phyloP scores from a whole-genome alignment of 2,888 invertebrate genomes.

The Andrena bicolor region DNA sequence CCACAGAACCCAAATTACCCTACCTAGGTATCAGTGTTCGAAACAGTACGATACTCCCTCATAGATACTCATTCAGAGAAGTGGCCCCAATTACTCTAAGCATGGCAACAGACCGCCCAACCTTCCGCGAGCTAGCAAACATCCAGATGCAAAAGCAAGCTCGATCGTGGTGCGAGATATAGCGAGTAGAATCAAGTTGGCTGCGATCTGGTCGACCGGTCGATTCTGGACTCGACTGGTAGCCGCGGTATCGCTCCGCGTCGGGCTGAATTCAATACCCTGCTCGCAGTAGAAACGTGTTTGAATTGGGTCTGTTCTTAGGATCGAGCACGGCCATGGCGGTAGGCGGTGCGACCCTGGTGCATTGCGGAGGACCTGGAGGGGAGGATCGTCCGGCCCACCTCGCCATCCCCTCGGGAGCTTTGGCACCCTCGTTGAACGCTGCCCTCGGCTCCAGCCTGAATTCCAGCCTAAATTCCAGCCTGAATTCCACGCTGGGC shows the following conservation, averaged over 20 bases:
- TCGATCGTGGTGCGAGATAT: neutral
- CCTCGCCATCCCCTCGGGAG: slow-evolving; percentile 85
- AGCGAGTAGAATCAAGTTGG: neutral
- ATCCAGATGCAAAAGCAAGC: neutral
- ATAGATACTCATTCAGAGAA: no score
- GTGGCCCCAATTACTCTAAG: no score
- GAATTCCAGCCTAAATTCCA: slow-evolving; percentile 83
- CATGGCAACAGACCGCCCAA: no score
- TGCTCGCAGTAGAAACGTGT: neutral
- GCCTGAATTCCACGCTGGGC: slow-evolving; percentile 79
- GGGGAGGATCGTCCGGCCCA: slow-evolving; percentile 86
- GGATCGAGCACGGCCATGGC: slow-evolving; percentile 89
- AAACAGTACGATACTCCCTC: no score
- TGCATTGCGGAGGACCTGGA: slow-evolving; percentile 89
- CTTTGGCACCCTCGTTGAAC: slow-evolving; percentile 84
- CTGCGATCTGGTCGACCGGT: neutral
- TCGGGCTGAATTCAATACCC: neutral
- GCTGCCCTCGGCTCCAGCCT: slow-evolving; percentile 84
- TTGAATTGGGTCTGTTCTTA: slow-evolving; percentile 79
- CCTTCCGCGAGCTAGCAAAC: neutral
- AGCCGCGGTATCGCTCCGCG: neutral
- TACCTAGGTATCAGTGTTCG: no score
- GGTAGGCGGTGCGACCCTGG: slow-evolving; percentile 88
- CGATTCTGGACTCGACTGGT: neutral
- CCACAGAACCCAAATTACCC: no score